Evolutionary conservation across 2,113 vertebrate genomes (phyloP).

Genomic region (Pelmatolapia mariae): DNA sequence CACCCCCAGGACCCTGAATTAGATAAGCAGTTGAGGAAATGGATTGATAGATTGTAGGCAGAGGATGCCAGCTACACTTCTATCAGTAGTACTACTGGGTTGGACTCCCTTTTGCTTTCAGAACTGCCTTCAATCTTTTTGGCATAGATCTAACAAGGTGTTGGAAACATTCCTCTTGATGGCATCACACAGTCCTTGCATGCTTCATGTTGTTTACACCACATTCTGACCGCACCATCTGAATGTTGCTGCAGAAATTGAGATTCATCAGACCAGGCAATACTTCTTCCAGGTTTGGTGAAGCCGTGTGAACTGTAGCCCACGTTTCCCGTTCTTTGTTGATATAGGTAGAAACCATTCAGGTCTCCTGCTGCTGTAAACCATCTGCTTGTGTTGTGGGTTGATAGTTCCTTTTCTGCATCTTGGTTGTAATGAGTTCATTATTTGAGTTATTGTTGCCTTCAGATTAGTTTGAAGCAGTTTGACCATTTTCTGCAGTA

Average conservation of each 20-base stretch:
- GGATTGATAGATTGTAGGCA: background rate
- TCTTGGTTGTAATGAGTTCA: background rate
- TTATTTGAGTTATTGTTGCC: background rate
- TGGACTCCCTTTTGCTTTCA: background rate
- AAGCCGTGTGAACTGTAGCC: background rate
- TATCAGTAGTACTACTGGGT: background rate
- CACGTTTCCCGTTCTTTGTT: background rate
- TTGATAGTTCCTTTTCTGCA: fast-evolving
- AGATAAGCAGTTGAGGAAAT: background rate
- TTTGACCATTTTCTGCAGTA: background rate
- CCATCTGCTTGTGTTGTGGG: background rate
- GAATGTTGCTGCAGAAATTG: background rate
- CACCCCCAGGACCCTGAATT: background rate
- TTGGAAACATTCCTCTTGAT: background rate
- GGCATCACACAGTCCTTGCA: background rate
- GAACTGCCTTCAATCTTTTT: background rate
- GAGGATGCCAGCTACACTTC: background rate
- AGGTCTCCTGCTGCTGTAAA: background rate
- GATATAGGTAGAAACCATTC: background rate
- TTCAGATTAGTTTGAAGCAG: background rate
- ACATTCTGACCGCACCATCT: background rate
- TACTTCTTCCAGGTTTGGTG: background rate
- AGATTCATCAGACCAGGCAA: background rate
- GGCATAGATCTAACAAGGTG: background rate
- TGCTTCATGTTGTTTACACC: background rate